These are phyloP conservation scores for Etia nguti DNA, from an alignment of 2,113 vertebrate genomes.

Conservation along the genomic window DNA sequence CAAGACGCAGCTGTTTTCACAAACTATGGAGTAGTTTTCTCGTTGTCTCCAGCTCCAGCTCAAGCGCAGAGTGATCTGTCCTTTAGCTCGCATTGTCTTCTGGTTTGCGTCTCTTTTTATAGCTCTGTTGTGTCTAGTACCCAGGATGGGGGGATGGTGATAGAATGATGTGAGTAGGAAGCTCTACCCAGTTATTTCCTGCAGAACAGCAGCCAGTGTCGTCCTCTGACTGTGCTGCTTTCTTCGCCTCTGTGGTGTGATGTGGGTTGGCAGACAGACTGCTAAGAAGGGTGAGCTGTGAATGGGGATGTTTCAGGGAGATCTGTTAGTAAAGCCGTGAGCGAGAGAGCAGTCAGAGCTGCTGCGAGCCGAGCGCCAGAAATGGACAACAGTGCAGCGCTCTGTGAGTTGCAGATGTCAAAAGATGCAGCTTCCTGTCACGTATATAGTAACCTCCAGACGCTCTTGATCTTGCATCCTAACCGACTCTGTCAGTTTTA, in stretches of 20 bases:
- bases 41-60: neutral
- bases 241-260: constrained; percentile 39
- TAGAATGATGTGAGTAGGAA: constrained; percentile 42
- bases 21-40: neutral
- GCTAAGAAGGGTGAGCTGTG: constrained; percentile 33
- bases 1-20: neutral
- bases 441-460: neutral
- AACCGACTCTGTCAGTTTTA: neutral
- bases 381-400: constrained; percentile 25
- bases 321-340: constrained; percentile 50
- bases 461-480: neutral
- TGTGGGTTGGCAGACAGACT: constrained; percentile 53
- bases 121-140: constrained; percentile 45
- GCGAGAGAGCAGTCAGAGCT: constrained; percentile 10
- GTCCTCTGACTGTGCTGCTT: constrained; percentile 44
- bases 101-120: constrained; percentile 4
- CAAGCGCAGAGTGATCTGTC: neutral
- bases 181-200: constrained; percentile 48
- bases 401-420: constrained; percentile 53
- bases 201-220: constrained; percentile 20
- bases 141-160: neutral
- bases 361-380: constrained; percentile 3
- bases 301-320: constrained; percentile 43
- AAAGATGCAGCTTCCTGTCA: constrained; percentile 23
- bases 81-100: neutral